Percentiles rank a stretch among this genome's conserved stretches.
phyloP scores from a whole-genome alignment of 2,888 invertebrate genomes.

The Eurytoma californica region DNA sequence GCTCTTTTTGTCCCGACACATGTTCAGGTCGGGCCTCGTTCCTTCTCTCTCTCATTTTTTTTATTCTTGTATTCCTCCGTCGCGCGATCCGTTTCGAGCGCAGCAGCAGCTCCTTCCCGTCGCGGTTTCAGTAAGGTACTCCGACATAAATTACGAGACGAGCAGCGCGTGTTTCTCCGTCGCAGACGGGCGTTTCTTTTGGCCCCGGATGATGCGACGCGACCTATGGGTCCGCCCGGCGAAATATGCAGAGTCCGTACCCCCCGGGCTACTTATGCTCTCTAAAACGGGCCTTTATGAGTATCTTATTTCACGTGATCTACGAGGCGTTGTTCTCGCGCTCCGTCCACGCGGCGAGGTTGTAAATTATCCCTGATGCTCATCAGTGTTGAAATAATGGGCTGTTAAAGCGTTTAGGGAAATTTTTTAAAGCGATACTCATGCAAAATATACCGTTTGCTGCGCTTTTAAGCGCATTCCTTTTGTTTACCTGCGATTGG shows the following conservation, averaged over 20 bases:
- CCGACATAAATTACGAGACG: conserved; percentile 54
- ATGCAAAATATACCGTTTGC: background rate
- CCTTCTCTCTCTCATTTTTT: conserved; percentile 34
- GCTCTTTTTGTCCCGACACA: conserved; percentile 67
- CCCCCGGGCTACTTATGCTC: conserved; percentile 34
- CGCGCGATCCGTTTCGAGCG: conserved; percentile 47
- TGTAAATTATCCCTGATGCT: conserved; percentile 31
- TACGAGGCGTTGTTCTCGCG: conserved; percentile 12
- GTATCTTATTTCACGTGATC: conserved; percentile 45
- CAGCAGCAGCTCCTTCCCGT: conserved; percentile 16
- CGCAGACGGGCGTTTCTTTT: conserved; percentile 8
- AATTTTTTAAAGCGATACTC: background rate
- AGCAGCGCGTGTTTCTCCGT: conserved; percentile 34
- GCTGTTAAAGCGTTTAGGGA: conserved; percentile 14
- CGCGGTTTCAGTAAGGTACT: conserved; percentile 58
- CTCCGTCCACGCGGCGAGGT: background rate
- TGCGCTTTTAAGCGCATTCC: too few relatives aligned
- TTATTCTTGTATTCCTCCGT: background rate
- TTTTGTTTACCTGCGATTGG: too few relatives aligned
- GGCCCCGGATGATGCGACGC: conserved; percentile 13
- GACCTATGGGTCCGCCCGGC: too few relatives aligned
- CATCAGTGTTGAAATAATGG: conserved; percentile 17
- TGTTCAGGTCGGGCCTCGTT: conserved; percentile 59
- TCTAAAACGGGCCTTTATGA: conserved; percentile 35
- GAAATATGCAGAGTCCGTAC: conserved; percentile 19